Conservation (phyloP, 1,140 invertebrate species). For the Drosophila tropicalis region DNA sequence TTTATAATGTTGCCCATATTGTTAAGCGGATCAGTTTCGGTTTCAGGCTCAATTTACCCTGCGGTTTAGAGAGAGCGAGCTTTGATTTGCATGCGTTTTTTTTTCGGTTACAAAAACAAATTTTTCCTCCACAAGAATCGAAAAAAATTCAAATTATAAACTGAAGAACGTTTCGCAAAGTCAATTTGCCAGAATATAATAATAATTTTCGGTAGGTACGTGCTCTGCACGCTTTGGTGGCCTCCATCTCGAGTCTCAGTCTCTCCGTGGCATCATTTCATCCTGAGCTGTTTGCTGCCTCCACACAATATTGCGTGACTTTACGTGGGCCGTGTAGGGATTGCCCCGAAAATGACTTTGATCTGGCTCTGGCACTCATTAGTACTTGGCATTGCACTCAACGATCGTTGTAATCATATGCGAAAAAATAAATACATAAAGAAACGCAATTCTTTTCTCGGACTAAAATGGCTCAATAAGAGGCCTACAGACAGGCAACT, state of each 20-base stretch:
- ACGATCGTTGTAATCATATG: conserved; percentile 29
- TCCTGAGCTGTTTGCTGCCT: conserved; percentile 18
- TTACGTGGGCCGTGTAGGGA: conserved; percentile 40
- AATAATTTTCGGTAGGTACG: conserved; percentile 57
- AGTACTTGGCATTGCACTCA: conserved; percentile 67
- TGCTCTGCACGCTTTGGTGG: conserved; percentile 68
- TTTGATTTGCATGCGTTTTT: conserved; percentile 65
- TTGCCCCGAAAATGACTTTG: conserved; percentile 60
- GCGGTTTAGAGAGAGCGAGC: conserved; percentile 1
- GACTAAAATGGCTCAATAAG: conserved; percentile 69
- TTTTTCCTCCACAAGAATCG: too few relatives aligned
- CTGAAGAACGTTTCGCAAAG: background rate
- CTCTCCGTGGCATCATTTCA: conserved; percentile 11
- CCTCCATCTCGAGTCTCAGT: background rate
- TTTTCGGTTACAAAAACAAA: conserved; percentile 42
- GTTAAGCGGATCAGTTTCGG: conserved; percentile 72
- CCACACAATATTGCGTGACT: conserved; percentile 66
- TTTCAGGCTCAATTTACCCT: conserved; percentile 16
- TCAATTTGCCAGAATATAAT: conserved; percentile 41
- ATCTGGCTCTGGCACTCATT: conserved; percentile 68
- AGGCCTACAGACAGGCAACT: conserved; percentile 16
- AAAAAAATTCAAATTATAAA: too few relatives aligned
- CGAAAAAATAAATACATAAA: background rate
- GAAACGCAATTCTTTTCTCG: conserved; percentile 21
- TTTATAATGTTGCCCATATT: conserved; percentile 20